phyloP scores from a whole-genome alignment of 2,797 vertebrate genomes.

The Hipposideros larvatus region DNA sequence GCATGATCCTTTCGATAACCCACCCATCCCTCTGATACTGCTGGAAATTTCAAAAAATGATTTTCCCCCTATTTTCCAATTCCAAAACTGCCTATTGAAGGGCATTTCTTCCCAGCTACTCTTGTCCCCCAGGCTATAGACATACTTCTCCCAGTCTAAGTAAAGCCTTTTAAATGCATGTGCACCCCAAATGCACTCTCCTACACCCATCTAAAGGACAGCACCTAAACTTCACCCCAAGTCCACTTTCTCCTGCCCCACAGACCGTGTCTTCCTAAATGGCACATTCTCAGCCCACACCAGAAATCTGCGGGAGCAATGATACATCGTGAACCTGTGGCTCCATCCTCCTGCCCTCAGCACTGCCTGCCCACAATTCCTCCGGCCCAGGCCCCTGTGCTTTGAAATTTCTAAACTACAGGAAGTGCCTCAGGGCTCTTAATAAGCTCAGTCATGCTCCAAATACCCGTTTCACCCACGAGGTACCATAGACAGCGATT shows the following conservation, averaged over 20 bases:
- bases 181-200: fast-evolving
- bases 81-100: not conserved
- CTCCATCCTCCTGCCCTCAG: not conserved
- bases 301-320: not conserved
- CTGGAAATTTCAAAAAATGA: not conserved
- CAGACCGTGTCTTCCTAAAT: not conserved
- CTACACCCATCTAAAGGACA: not conserved
- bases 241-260: not conserved
- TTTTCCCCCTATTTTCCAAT: not conserved
- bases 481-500: constrained; percentile 50
- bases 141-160: not conserved
- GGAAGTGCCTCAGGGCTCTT: constrained; percentile 70
- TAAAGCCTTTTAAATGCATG: not conserved
- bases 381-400: not conserved
- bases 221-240: not conserved
- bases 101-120: not conserved
- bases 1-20: not conserved
- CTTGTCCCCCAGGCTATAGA: not conserved
- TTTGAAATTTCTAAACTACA: constrained; percentile 72
- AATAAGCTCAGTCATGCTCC: constrained; percentile 72
- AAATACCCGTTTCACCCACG: constrained; percentile 75
- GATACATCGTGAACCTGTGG: not conserved
- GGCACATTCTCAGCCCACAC: not conserved
- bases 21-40: not conserved
- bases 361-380: not conserved